Conservation (phyloP, 2,888 invertebrate species). For the Nemurella pictetii region DNA sequence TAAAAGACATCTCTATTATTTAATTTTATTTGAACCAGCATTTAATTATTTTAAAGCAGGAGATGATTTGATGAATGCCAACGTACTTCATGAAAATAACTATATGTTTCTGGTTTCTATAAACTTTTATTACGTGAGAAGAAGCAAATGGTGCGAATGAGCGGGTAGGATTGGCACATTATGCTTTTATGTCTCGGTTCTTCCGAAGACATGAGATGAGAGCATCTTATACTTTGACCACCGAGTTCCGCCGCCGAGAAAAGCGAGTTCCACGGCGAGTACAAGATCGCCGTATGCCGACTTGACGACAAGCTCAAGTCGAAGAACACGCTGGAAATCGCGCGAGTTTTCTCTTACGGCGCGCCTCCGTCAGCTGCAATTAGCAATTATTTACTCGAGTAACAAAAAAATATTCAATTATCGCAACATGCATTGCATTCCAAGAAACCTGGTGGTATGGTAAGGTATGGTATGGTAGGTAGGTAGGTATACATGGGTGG, state of each 20-base stretch:
- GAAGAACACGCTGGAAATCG: background rate
- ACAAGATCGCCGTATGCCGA: too few species aligned
- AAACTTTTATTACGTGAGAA: background rate
- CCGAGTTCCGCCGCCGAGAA: background rate
- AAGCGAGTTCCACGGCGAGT: background rate
- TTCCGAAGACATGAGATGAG: too few species aligned
- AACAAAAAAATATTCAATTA: background rate
- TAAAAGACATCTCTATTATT: background rate
- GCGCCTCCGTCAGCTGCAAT: background rate
- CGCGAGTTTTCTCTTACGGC: background rate
- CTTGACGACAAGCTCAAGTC: background rate
- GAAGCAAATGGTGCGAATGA: background rate
- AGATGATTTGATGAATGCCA: background rate
- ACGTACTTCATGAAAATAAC: background rate
- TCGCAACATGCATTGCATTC: background rate
- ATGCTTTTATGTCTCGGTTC: background rate
- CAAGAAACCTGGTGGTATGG: background rate
- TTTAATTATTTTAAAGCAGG: too few species aligned
- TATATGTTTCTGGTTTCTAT: background rate
- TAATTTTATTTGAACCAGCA: background rate
- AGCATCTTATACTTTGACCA: background rate
- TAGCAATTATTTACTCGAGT: background rate
- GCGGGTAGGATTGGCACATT: background rate
- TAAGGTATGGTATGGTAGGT: too few species aligned
- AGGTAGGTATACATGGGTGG: background rate